Conservation (phyloP, 2,113 vertebrate species). For the Marcusenius ussheri region DNA sequence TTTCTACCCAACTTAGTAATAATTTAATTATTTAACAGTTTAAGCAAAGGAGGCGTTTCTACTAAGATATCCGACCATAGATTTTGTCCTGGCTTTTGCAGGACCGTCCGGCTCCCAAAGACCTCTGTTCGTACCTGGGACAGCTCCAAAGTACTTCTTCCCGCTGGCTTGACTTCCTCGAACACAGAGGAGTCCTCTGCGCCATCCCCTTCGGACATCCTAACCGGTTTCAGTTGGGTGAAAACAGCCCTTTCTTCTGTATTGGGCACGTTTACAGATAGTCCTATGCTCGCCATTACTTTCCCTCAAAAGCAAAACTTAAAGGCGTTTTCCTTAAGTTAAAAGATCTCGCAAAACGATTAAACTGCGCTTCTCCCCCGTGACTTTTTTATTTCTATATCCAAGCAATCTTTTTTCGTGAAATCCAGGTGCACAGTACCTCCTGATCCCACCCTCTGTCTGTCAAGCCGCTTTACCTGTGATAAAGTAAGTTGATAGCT, state of each 20-base stretch:
- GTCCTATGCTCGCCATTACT: slow-evolving; percentile 68
- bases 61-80: background rate
- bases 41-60: background rate
- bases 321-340: background rate
- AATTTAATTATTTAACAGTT: background rate
- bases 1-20: background rate
- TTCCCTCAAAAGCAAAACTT: background rate
- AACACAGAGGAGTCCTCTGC: slow-evolving; percentile 73
- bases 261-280: slow-evolving; percentile 58
- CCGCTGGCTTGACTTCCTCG: slow-evolving; percentile 73
- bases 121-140: slow-evolving; percentile 46
- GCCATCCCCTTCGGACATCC: slow-evolving; percentile 62
- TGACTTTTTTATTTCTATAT: background rate
- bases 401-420: slow-evolving; percentile 20
- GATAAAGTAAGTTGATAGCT: slow-evolving; percentile 51
- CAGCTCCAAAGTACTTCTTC: slow-evolving; percentile 51
- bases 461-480: slow-evolving; percentile 65
- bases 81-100: background rate
- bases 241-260: slow-evolving; percentile 71
- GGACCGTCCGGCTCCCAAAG: background rate
- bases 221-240: slow-evolving; percentile 72
- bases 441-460: slow-evolving; percentile 48
- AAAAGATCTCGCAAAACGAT: background rate
- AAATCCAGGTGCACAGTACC: slow-evolving; percentile 41
- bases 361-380: background rate